These are phyloP conservation scores for Yponomeuta sedellus DNA, from an alignment of 2,888 invertebrate genomes.

Conservation along the genomic window DNA sequence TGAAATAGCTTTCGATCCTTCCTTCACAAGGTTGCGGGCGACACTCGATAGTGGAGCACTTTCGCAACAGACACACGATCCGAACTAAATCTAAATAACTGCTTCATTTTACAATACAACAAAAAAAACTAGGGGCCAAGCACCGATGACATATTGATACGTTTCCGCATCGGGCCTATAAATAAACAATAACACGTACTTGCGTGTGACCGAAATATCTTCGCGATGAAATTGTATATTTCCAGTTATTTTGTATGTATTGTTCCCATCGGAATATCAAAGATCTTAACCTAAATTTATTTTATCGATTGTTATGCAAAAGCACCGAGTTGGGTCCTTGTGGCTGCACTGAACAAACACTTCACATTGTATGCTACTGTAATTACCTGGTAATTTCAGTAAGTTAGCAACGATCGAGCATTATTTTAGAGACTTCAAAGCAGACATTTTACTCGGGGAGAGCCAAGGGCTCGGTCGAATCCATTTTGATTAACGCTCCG, in stretches of 20 bases:
- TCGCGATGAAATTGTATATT: conserved; percentile 46
- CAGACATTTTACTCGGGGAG: conserved; percentile 64
- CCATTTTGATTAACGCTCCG: conserved; percentile 28
- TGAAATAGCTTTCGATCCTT: conserved; percentile 64
- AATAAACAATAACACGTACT: conserved; percentile 65
- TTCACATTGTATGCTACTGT: conserved; percentile 33
- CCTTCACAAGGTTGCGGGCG: conserved; percentile 63
- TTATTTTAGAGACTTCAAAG: conserved; percentile 59
- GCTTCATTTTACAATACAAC: conserved; percentile 45
- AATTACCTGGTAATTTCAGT: conserved; percentile 57
- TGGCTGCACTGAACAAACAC: conserved; percentile 39
- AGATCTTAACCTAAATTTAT: conserved; percentile 74
- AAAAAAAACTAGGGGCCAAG: conserved; percentile 47
- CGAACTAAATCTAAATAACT: conserved; percentile 49
- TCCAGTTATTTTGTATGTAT: conserved; percentile 47
- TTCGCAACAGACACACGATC: conserved; percentile 60
- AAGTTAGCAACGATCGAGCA: conserved; percentile 45
- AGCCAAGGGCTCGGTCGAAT: conserved; percentile 26
- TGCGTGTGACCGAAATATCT: conserved; percentile 45
- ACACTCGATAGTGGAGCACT: conserved; percentile 60
- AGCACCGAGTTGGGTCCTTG: conserved; percentile 61
- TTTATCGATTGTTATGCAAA: conserved; percentile 75
- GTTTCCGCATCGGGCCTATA: conserved; percentile 66
- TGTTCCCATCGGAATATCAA: conserved; percentile 54
- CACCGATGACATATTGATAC: conserved; percentile 66